phyloP scores from a whole-genome alignment of 2,888 invertebrate genomes.

The Zelleria hepariella region DNA sequence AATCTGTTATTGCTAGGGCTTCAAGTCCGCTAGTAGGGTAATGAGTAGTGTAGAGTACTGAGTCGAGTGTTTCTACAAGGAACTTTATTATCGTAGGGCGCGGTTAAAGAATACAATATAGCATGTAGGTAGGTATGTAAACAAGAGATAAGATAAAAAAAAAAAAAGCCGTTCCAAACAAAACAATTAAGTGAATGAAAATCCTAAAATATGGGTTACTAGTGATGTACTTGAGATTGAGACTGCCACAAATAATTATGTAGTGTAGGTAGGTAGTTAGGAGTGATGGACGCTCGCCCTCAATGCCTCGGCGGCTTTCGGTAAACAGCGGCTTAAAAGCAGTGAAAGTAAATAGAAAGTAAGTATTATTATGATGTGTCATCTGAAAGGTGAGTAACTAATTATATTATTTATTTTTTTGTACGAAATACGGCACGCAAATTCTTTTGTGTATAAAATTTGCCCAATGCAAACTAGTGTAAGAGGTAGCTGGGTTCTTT shows the following conservation, averaged over 20 bases:
- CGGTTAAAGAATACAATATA: slow-evolving; percentile 27
- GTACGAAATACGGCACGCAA: slow-evolving; percentile 6
- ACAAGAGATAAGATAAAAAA: slow-evolving; percentile 16
- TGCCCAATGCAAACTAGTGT: background rate
- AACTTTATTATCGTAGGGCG: slow-evolving; percentile 23
- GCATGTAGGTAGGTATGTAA: slow-evolving; percentile 42
- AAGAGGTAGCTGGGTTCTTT: background rate
- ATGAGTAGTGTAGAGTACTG: slow-evolving; percentile 8
- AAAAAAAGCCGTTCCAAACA: slow-evolving; percentile 19
- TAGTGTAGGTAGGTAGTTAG: background rate
- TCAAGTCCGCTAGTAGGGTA: slow-evolving; percentile 29
- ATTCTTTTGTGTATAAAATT: background rate
- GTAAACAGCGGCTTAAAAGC: slow-evolving; percentile 29
- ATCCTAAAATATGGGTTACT: background rate
- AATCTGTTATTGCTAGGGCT: slow-evolving; percentile 29
- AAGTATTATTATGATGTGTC: slow-evolving; percentile 19
- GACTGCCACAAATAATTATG: slow-evolving; percentile 6
- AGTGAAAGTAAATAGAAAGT: slow-evolving; percentile 45
- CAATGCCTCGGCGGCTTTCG: slow-evolving; percentile 16
- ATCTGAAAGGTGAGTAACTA: slow-evolving; percentile 6
- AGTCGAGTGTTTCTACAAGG: slow-evolving; percentile 10
- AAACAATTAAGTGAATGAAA: background rate
- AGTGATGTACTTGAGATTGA: background rate
- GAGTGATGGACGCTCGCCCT: slow-evolving; percentile 10
- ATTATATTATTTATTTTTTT: slow-evolving; percentile 10